Evolutionary conservation across 2,797 vertebrate genomes (phyloP).

Genomic region (Liparis tanakae): DNA sequence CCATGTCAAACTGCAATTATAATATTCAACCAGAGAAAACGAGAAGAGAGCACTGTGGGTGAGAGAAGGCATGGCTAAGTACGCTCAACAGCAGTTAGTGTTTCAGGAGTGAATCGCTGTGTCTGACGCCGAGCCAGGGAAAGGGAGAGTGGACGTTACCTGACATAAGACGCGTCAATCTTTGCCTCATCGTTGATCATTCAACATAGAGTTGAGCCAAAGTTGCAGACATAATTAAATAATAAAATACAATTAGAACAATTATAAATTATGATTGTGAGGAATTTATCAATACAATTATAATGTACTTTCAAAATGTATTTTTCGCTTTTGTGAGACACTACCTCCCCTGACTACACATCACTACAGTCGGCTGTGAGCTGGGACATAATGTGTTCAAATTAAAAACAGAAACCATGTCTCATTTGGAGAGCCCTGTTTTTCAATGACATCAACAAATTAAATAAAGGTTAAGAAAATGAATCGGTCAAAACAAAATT

Average conservation of each 20-base stretch:
- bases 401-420: not conserved
- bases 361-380: not conserved
- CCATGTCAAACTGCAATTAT: not conserved
- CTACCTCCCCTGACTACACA: not conserved
- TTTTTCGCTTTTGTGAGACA: not conserved
- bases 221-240: not conserved
- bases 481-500: not conserved
- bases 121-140: too few relatives aligned
- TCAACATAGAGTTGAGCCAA: not conserved
- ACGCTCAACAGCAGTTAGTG: not conserved
- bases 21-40: not conserved
- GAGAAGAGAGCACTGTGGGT: not conserved
- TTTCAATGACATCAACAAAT: not conserved
- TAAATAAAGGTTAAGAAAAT: not conserved
- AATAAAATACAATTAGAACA: not conserved
- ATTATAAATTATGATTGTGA: not conserved
- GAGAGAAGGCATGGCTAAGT: not conserved
- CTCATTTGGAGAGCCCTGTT: not conserved
- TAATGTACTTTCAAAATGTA: not conserved
- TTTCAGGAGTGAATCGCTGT: not conserved
- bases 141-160: not conserved
- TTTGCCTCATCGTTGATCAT: not conserved
- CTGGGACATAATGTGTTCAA: not conserved
- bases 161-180: not conserved
- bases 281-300: not conserved